phyloP scores from a whole-genome alignment of 2,113 vertebrate species.

The Cyanoramphus novaezelandiae region DNA sequence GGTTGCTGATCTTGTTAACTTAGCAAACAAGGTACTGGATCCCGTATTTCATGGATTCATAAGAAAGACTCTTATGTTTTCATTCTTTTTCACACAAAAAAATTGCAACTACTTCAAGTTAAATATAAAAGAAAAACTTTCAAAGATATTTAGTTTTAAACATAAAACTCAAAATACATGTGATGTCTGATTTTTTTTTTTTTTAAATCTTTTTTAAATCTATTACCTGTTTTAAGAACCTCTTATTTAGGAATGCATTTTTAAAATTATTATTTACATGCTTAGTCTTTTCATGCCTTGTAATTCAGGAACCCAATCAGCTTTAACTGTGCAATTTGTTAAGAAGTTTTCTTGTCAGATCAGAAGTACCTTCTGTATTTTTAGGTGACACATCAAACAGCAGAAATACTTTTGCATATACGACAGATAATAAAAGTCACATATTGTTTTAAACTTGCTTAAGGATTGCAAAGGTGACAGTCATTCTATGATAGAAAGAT shows the following conservation, averaged over 20 bases:
- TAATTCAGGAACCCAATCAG: background rate
- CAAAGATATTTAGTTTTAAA: slow-evolving; percentile 2
- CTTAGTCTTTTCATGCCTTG: background rate
- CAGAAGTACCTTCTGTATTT: background rate
- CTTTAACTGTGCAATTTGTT: background rate
- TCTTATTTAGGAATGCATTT: background rate
- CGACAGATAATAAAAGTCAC: background rate
- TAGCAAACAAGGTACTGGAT: background rate
- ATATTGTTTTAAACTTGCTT: slow-evolving; percentile 31
- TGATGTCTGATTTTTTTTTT: background rate
- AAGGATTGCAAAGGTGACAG: background rate
- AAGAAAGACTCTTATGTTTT: background rate
- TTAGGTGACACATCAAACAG: background rate
- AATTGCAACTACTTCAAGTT: background rate
- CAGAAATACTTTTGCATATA: background rate
- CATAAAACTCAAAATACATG: background rate
- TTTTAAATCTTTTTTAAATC: background rate
- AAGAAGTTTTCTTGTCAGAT: background rate
- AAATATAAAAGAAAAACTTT: background rate
- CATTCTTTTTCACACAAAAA: slow-evolving; percentile 15
- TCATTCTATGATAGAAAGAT: background rate
- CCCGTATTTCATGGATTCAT: slow-evolving; percentile 12
- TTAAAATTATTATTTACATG: background rate
- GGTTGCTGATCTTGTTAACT: background rate
- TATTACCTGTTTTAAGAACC: background rate